phyloP scores from a whole-genome alignment of 2,113 vertebrate genomes.

The Acrocephalus arundinaceus region DNA sequence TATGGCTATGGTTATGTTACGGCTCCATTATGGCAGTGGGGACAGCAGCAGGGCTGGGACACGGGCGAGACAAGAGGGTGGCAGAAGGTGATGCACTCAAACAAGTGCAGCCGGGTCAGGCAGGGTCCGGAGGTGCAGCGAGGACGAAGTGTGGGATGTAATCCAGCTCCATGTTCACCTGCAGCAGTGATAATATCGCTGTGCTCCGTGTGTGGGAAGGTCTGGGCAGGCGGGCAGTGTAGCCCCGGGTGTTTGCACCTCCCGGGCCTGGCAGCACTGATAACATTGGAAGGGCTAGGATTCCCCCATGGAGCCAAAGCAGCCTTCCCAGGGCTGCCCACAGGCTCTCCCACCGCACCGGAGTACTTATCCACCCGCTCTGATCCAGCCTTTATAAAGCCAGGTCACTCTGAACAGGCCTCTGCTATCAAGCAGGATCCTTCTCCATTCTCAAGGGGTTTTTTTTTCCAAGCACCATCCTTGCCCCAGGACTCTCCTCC shows the following conservation, averaged over 20 bases:
- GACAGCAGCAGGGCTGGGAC: not conserved
- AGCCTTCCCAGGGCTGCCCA: not conserved
- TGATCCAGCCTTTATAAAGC: not conserved
- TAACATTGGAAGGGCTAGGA: not conserved
- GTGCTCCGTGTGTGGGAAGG: not conserved
- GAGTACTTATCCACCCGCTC: accelerated
- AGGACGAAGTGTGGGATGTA: not conserved
- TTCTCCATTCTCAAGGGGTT: not conserved
- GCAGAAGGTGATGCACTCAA: not conserved
- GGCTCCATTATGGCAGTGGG: accelerated
- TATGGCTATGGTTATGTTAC: too few relatives aligned
- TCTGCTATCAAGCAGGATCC: not conserved
- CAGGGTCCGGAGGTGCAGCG: accelerated
- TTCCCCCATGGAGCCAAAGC: not conserved
- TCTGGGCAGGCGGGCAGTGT: accelerated
- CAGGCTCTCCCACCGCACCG: accelerated
- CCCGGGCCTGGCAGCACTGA: accelerated
- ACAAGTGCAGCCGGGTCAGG: not conserved
- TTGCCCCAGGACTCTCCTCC: not conserved
- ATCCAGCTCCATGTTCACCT: not conserved
- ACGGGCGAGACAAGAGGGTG: not conserved
- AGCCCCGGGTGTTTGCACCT: not conserved
- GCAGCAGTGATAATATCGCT: not conserved
- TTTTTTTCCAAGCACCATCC: not conserved
- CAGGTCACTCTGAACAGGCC: not conserved